These are phyloP conservation scores for Caenorhabditis sp. DNA, from an alignment of 2,888 invertebrate species.

Conservation along the genomic window DNA sequence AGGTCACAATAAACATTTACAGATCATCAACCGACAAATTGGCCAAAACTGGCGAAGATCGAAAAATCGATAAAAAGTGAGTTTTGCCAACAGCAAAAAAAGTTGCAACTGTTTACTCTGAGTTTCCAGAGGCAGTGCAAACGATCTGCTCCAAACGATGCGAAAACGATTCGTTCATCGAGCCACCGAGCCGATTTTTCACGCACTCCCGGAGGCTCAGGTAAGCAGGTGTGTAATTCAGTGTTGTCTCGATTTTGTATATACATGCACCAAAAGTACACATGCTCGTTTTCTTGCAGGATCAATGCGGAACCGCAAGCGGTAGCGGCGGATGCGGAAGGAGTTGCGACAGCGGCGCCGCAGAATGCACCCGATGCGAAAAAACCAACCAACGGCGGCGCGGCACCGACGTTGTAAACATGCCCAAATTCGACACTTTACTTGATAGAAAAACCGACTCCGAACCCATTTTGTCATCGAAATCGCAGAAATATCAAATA, in stretches of 20 bases:
- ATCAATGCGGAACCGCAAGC: constrained; percentile 14
- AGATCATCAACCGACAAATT: constrained; percentile 35
- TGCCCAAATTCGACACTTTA: constrained; percentile 27
- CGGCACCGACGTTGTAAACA: constrained; percentile 23
- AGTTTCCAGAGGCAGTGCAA: constrained; percentile 40
- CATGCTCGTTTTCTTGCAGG: too few species aligned
- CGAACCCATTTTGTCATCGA: constrained; percentile 28
- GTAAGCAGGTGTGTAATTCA: constrained; percentile 41
- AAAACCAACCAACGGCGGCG: neutral
- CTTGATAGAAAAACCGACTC: constrained; percentile 37
- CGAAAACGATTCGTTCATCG: constrained; percentile 49
- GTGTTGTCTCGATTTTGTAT: neutral
- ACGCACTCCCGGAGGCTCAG: constrained; percentile 40
- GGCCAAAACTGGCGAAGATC: constrained; percentile 22
- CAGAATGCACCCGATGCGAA: neutral
- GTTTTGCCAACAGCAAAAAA: too few species aligned
- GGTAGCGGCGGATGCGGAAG: constrained; percentile 28
- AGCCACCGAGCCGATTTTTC: constrained; percentile 53
- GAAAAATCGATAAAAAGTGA: constrained; percentile 40
- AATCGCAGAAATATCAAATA: constrained; percentile 16
- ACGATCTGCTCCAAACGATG: constrained; percentile 46
- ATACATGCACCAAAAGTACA: too few species aligned
- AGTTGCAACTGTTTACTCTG: neutral
- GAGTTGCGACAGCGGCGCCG: neutral
- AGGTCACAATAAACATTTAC: too few species aligned